Evolutionary conservation across 1,140 invertebrate species (phyloP), one percentile per base, ranked within the genome.

Genomic region (Drosophila melanica): DNA sequence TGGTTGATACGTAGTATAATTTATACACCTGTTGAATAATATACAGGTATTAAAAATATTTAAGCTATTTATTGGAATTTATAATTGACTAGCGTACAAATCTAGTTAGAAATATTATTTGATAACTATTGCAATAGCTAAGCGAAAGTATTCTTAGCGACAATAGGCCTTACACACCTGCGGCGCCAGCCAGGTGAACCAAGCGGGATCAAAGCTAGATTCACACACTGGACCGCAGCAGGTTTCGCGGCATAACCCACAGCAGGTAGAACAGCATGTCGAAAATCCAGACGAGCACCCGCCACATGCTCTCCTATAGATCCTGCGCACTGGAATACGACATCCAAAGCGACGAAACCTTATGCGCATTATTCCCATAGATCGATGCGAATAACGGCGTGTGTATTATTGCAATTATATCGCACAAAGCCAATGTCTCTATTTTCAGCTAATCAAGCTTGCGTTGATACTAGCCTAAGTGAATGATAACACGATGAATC

Each of bases 161-260:
- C 27, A 51, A 14, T 6, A 7, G 0, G 27, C 27, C 7, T 6
- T 7, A 27, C 27, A 27, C 27, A 27, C 6, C 6, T 4, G 48
- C 14, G 77, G 77, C 4, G 78, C 50, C 53, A 81, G 45, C 68
- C 78, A 77, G 11, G 42, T 58, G 45, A 65, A 75, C 75, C 75
- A 75, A 16, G 71, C 59, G 0, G 75, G 59, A 75, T 78, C 75
- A 1, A 82, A 18, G n/a, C 27, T 30, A 6, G 62, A 66, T 39
- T 70, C 70, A 71, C 44, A 67, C 16, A 23, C 47, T 0, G 64
- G 57, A 4, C 51, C 65, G 12, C 9, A 63, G 33, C 73, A 77
- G 2, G 5, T 45, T 11, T 70, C 47, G 54, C 20, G 78, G 70
- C 9, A 71, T 1, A 39, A 3, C 4, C 73, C 77, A 81, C 27